Base-by-base conservation (phyloP, 1,140 invertebrate species). In the Colletes gigas region DNA sequence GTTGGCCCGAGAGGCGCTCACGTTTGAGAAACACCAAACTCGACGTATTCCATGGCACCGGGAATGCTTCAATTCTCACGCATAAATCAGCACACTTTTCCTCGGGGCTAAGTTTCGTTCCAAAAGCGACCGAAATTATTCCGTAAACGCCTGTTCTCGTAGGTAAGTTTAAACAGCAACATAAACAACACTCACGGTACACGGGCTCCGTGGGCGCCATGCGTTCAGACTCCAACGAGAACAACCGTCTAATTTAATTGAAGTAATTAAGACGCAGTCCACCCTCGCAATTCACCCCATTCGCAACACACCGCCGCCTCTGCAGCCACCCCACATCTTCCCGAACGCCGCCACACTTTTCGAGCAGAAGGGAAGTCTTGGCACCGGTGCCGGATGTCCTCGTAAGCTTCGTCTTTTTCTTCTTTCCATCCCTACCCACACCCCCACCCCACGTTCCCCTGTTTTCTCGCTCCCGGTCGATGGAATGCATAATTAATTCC, bases 401-500 rank as follows among this genome's bases (percentile, higher is more conserved):
- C 41, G 30, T 47, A 21, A 12, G 30, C 30, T 54, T n/a, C 59
- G 50, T 54, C 69, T 55, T n/a, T 47, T 63, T 66, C 57, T 8
- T 21, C 47, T 17, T 52, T 67, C 10, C 12, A 8, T 9, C 12
- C 12, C 19, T 12, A 0, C 30, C 30, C n/a, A n/a, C n/a, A 30
- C 2, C 30, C 30, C 30, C 30, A n/a, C 30, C 30, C 2, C 30
- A 30, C 7, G 14, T 57, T 50, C 54, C 9, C 62, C 41, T 15
- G 54, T 68, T 73, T 72, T 70, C 47, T 52, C 78, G 50, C 50
- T 6, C 52, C 71, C 44, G 17, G 50, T 83, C 77, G 77, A 83
- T 81, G 74, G 85, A 83, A 87, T 87, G 85, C 78, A 86, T 87
- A 87, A 87, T 87, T 86, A 87, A 87, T 87, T 86, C 67, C 9